Evolutionary conservation across 2,113 vertebrate genomes (phyloP).

Genomic region (Ranitomeya imitator): DNA sequence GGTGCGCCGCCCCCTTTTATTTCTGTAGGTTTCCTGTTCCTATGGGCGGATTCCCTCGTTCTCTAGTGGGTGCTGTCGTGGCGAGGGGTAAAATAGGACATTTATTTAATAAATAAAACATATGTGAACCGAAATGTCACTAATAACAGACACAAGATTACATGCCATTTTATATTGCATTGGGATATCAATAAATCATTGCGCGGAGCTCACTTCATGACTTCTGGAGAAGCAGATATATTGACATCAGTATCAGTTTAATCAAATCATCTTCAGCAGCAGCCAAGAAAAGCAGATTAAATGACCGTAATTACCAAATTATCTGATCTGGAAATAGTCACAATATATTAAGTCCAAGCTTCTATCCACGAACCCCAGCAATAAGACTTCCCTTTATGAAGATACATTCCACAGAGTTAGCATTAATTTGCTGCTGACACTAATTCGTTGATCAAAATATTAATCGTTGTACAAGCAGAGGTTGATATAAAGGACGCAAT

Average conservation of each 20-base stretch:
- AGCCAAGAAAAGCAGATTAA: neutral
- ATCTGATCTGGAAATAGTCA: neutral
- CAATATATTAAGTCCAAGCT: neutral
- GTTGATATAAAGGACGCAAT: neutral
- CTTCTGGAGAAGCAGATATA: neutral
- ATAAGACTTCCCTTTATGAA: neutral
- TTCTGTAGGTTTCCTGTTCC: too few species aligned
- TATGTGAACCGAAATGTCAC: too few species aligned
- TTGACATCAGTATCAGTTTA: neutral
- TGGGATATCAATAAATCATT: neutral
- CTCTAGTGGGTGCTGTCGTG: too few species aligned
- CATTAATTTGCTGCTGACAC: conserved; percentile 56
- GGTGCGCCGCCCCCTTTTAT: too few species aligned
- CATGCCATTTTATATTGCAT: too few species aligned
- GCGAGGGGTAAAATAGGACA: too few species aligned
- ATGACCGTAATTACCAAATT: neutral
- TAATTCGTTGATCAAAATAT: conserved; percentile 63
- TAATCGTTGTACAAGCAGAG: neutral
- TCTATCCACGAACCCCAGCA: neutral
- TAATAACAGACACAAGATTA: too few species aligned
- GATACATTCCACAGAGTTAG: conserved; percentile 60
- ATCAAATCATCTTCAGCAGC: neutral
- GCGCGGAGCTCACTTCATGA: neutral
- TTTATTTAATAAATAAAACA: too few species aligned
- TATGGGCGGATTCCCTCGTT: too few species aligned